These are phyloP conservation scores for Zalophus californianus DNA, from an alignment of 2,797 vertebrate genomes.

Conservation along the genomic window DNA sequence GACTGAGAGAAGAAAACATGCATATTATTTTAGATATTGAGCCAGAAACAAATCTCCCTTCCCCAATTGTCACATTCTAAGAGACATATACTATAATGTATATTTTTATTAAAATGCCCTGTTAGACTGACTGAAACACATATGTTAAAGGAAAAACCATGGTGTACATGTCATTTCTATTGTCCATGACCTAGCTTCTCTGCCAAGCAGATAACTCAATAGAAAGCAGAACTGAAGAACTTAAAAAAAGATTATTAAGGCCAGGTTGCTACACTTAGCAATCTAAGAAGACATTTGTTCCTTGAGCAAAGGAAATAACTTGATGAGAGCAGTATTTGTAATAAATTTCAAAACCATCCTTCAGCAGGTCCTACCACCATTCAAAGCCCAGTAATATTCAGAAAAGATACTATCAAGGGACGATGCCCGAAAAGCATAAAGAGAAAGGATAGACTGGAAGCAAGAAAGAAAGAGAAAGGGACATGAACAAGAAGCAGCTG, in stretches of 20 bases:
- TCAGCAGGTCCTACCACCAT: neutral
- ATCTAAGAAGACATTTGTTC: neutral
- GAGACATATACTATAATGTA: neutral
- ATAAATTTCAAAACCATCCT: neutral
- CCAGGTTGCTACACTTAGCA: neutral
- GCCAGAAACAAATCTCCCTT: neutral
- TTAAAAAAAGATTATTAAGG: neutral
- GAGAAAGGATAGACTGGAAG: neutral
- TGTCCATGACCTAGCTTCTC: neutral
- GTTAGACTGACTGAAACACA: neutral
- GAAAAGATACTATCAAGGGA: neutral
- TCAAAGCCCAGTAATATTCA: slow-evolving; percentile 16
- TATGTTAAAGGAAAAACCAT: neutral
- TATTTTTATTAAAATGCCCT: neutral
- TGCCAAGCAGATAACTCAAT: neutral
- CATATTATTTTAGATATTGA: neutral
- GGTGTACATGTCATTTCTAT: neutral
- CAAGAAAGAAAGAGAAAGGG: neutral
- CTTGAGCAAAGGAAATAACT: neutral
- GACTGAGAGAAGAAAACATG: neutral
- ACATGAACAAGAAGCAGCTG: neutral
- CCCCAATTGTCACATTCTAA: neutral
- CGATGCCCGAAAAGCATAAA: neutral
- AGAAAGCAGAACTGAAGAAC: neutral
- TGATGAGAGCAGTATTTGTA: neutral